These are phyloP conservation scores for Thalassophryne amazonica DNA, from an alignment of 2,797 vertebrate species.

Conservation along the genomic window DNA sequence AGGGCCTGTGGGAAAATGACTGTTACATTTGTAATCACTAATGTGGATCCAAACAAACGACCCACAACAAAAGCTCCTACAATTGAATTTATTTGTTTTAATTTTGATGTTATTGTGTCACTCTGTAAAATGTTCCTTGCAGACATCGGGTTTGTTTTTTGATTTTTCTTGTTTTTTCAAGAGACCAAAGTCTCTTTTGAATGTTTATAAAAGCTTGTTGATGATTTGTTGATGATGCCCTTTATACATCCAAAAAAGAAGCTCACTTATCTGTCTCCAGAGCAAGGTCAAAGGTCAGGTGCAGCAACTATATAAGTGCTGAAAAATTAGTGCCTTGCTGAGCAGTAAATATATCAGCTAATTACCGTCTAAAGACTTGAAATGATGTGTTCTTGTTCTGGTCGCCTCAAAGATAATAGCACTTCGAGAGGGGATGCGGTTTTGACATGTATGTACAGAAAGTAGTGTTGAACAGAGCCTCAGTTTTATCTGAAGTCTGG, in stretches of 20 bases:
- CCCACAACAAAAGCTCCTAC: conserved; percentile 15
- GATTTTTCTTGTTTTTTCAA: background rate
- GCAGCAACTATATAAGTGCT: background rate
- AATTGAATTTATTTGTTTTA: conserved; percentile 18
- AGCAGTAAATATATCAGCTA: background rate
- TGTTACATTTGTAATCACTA: conserved; percentile 9
- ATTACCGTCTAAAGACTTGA: background rate
- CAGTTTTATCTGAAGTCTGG: too few relatives aligned
- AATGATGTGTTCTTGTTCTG: background rate
- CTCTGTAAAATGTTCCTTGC: conserved; percentile 7
- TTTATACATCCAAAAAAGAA: background rate
- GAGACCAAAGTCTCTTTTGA: conserved; percentile 18
- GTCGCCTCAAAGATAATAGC: too few relatives aligned
- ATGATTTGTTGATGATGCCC: background rate
- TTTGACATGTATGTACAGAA: too few relatives aligned
- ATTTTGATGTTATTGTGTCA: conserved; percentile 19
- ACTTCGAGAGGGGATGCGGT: too few relatives aligned
- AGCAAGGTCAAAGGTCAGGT: background rate
- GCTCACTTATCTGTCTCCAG: background rate
- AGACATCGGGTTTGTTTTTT: conserved; percentile 11
- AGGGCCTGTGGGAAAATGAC: conserved; percentile 1
- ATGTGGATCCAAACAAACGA: conserved; percentile 24
- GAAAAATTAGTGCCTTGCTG: background rate
- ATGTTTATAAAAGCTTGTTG: background rate
- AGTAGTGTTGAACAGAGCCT: too few relatives aligned